phyloP scores from a whole-genome alignment of 2,113 vertebrate species.

The Marmota monax region DNA sequence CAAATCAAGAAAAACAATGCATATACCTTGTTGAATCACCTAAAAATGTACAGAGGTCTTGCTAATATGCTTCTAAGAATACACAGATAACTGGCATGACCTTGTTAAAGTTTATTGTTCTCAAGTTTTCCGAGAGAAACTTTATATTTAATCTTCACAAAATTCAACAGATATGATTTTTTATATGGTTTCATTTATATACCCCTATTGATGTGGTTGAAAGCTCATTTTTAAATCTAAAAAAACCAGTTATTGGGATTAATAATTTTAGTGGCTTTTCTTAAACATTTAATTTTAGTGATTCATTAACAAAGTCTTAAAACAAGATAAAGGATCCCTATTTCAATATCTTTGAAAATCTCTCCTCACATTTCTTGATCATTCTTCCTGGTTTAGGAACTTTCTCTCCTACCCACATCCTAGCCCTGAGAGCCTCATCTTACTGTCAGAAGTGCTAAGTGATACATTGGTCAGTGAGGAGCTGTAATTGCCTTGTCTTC shows the following conservation, averaged over 20 bases:
- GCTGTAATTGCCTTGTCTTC: slow-evolving; percentile 15
- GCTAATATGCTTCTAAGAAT: neutral
- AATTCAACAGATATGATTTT: neutral
- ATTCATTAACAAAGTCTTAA: neutral
- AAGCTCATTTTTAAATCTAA: neutral
- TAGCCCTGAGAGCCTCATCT: neutral
- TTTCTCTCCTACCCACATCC: neutral
- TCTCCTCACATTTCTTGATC: neutral
- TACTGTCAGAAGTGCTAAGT: neutral
- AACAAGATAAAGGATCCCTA: neutral
- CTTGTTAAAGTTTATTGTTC: neutral
- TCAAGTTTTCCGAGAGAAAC: slow-evolving; percentile 13
- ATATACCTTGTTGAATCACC: neutral
- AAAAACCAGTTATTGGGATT: neutral
- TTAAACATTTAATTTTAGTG: neutral
- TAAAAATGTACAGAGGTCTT: neutral
- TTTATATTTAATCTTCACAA: neutral
- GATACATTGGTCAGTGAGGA: neutral
- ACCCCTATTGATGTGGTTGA: rapidly evolving
- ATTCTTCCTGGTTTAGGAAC: neutral
- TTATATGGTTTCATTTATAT: neutral
- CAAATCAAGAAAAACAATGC: neutral
- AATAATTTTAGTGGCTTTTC: slow-evolving; percentile 5
- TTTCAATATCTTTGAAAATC: neutral
- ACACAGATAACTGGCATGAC: neutral